These are phyloP conservation scores for Parnassius smintheus DNA, from an alignment of 2,888 invertebrate species.

Conservation along the genomic window DNA sequence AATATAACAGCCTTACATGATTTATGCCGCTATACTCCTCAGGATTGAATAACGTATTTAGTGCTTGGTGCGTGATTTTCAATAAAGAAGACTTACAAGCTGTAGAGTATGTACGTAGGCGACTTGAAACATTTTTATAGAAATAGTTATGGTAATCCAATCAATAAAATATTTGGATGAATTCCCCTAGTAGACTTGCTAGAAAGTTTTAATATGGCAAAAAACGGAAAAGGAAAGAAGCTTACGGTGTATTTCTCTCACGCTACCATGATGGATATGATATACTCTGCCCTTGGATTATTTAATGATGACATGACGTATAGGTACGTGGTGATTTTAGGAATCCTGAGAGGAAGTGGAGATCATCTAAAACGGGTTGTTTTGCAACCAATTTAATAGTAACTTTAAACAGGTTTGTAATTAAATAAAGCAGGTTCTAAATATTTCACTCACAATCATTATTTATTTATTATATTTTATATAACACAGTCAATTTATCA, in stretches of 20 bases:
- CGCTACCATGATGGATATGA: constrained; percentile 82
- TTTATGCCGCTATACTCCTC: constrained; percentile 90
- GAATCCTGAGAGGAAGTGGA: constrained; percentile 83
- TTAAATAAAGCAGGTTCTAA: background rate
- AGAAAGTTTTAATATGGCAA: constrained; percentile 68
- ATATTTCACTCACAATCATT: no score
- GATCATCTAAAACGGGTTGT: constrained; percentile 81
- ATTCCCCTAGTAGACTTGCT: constrained; percentile 85
- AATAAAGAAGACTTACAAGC: constrained; percentile 85
- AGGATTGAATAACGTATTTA: constrained; percentile 65
- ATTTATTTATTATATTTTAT: no score
- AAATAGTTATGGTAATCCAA: constrained; percentile 63
- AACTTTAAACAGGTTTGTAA: constrained; percentile 84
- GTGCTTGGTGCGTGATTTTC: constrained; percentile 91
- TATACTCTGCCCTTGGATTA: constrained; percentile 84
- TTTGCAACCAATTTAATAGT: constrained; percentile 83
- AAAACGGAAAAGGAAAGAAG: constrained; percentile 58
- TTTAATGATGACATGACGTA: constrained; percentile 83
- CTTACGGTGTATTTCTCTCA: constrained; percentile 86
- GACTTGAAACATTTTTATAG: constrained; percentile 87
- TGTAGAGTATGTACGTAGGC: constrained; percentile 86
- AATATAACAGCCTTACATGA: constrained; percentile 86
- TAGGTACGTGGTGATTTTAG: constrained; percentile 83
- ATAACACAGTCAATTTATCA: no score
- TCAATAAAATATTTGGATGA: constrained; percentile 84